These are phyloP conservation scores for Sinotaia quadrata DNA, from an alignment of 2,888 invertebrate species.

Conservation along the genomic window DNA sequence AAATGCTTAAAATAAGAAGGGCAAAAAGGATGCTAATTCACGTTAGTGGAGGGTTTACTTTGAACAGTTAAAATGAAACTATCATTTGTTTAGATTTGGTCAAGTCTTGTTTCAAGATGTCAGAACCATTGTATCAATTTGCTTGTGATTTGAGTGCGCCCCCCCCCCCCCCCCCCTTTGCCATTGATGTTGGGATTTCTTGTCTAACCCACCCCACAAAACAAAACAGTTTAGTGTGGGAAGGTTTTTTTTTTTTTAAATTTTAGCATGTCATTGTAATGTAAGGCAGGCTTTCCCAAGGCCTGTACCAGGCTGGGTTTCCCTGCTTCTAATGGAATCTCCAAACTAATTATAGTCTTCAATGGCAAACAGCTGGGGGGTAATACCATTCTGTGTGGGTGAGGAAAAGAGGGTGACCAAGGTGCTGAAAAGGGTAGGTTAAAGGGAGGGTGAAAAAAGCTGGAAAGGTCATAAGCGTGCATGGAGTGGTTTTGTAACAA, in stretches of 20 bases:
- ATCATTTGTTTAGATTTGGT: no score
- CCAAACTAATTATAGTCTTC: conserved; percentile 25
- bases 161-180: background rate
- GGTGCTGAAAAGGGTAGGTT: background rate
- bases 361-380: conserved; percentile 4
- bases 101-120: no score
- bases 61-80: no score
- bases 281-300: conserved; percentile 13
- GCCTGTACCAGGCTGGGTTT: background rate
- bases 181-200: background rate
- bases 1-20: no score
- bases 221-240: no score
- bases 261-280: conserved; percentile 18
- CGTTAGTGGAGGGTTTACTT: no score
- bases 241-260: no score
- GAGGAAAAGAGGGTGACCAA: background rate
- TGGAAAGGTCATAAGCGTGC: no score
- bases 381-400: background rate
- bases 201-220: conserved; percentile 11
- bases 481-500: no score
- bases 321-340: conserved; percentile 24
- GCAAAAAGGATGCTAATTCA: no score
- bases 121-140: no score
- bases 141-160: no score
- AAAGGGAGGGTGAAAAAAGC: conserved; percentile 5